phyloP scores from a whole-genome alignment of 1,140 invertebrate genomes.

The Drosophila bocki region DNA sequence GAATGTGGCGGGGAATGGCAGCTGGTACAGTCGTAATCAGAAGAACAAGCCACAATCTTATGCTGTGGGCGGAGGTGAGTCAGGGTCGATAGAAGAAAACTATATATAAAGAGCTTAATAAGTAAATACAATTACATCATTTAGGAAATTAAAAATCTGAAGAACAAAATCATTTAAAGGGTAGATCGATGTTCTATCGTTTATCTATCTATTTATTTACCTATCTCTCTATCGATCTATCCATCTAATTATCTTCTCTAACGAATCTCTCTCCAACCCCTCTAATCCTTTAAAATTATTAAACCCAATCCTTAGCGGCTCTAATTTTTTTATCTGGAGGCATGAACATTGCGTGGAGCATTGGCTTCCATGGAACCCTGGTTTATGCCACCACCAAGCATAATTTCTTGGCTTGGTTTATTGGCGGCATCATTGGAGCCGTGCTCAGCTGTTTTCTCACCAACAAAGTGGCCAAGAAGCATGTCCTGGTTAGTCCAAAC shows the following conservation, averaged over 20 bases:
- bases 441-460: conserved; percentile 41
- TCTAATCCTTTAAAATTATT: neutral
- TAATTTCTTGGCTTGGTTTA: conserved; percentile 59
- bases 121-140: too few species aligned
- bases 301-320: conserved; percentile 16
- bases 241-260: neutral
- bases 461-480: conserved; percentile 61
- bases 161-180: too few species aligned
- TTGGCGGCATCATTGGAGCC: conserved; percentile 64
- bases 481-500: conserved; percentile 38
- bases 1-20: conserved; percentile 1
- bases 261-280: neutral
- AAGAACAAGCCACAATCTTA: conserved; percentile 68
- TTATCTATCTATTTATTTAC: too few species aligned
- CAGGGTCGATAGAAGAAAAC: neutral
- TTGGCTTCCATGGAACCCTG: conserved; percentile 16
- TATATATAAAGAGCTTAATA: too few species aligned
- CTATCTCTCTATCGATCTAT: too few species aligned
- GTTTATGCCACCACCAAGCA: conserved; percentile 1
- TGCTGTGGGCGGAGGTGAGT: conserved; percentile 58
- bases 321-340: conserved; percentile 68
- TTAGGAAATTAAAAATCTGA: neutral
- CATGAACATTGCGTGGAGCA: conserved; percentile 76
- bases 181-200: too few species aligned
- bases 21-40: conserved; percentile 60